Evolutionary conservation across 2,888 invertebrate genomes (phyloP).

Genomic region (Catocala fraxini): DNA sequence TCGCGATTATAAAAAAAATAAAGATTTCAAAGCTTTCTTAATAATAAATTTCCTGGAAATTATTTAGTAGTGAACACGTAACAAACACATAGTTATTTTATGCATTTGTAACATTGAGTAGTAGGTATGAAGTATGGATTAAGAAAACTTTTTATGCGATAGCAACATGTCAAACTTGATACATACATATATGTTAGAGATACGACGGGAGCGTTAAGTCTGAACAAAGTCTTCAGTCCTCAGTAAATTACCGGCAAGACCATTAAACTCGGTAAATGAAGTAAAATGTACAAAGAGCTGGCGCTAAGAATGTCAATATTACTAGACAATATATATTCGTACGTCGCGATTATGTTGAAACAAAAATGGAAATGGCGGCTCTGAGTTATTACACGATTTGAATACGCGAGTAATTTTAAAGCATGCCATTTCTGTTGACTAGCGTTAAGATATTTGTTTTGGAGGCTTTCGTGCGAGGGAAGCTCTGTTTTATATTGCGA

Average conservation of each 20-base stretch:
- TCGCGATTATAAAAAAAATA: too few species aligned
- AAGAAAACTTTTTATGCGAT: too few species aligned
- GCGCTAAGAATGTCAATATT: conserved; percentile 24
- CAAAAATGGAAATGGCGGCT: conserved; percentile 35
- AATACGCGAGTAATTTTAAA: conserved; percentile 8
- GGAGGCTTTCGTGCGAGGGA: too few species aligned
- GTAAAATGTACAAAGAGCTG: conserved; percentile 28
- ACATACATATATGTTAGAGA: not conserved
- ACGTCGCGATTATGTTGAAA: conserved; percentile 28
- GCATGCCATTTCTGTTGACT: too few species aligned
- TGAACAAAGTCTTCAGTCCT: conserved; percentile 21
- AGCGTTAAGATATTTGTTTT: too few species aligned
- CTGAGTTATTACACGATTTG: conserved; percentile 37
- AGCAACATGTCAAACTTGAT: not conserved
- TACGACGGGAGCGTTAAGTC: conserved; percentile 17
- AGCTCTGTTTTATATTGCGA: too few species aligned
- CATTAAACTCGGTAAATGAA: conserved; percentile 40
- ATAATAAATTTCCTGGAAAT: too few species aligned
- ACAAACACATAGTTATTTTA: too few species aligned
- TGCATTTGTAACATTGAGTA: too few species aligned
- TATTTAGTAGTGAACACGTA: too few species aligned
- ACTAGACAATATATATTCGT: conserved; percentile 3
- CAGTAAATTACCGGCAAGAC: conserved; percentile 34
- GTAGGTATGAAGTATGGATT: too few species aligned
- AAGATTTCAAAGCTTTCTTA: too few species aligned